Evolutionary conservation across 35 echinoderm and acorn worm genomes (phyloP).

Genomic region (Chiridota heheva): DNA sequence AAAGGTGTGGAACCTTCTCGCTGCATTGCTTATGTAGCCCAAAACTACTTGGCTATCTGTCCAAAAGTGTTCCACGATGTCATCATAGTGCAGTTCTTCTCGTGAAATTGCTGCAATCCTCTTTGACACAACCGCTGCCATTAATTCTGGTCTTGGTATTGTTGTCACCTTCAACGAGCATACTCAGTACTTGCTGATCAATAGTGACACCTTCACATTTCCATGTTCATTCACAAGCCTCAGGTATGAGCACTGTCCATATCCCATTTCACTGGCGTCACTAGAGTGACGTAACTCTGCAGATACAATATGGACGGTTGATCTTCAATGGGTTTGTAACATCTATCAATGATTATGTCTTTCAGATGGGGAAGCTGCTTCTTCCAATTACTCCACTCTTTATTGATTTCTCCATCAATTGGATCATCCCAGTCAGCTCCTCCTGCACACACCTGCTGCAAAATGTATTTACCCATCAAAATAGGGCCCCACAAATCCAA

Average conservation of each 20-base stretch:
- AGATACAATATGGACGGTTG: not conserved
- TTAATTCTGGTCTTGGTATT: slow-evolving; percentile 61
- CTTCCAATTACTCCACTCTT: slow-evolving; percentile 7
- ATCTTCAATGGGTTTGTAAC: slow-evolving; percentile 48
- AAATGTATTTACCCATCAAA: slow-evolving; percentile 31
- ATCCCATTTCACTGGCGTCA: slow-evolving; percentile 60
- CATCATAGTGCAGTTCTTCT: slow-evolving; percentile 39
- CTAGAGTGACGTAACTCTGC: slow-evolving; percentile 72
- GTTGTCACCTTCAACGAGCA: slow-evolving; percentile 45
- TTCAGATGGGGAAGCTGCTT: not conserved
- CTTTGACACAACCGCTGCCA: slow-evolving; percentile 48
- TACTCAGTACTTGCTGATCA: slow-evolving; percentile 66
- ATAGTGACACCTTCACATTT: slow-evolving; percentile 23
- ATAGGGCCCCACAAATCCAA: slow-evolving; percentile 46
- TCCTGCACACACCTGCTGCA: slow-evolving; percentile 29
- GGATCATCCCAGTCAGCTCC: slow-evolving; percentile 42
- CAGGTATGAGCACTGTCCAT: slow-evolving; percentile 63
- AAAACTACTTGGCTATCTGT: slow-evolving; percentile 52
- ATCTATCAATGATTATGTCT: slow-evolving; percentile 46
- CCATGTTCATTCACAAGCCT: slow-evolving; percentile 45
- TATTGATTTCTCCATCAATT: not conserved
- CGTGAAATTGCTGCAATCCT: slow-evolving; percentile 22
- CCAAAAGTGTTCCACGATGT: slow-evolving; percentile 16
- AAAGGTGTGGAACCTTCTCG: slow-evolving; percentile 53
- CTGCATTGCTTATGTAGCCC: slow-evolving; percentile 56